Evolutionary conservation across 2,113 vertebrate species (phyloP).

Genomic region (Microtus pennsylvanicus): DNA sequence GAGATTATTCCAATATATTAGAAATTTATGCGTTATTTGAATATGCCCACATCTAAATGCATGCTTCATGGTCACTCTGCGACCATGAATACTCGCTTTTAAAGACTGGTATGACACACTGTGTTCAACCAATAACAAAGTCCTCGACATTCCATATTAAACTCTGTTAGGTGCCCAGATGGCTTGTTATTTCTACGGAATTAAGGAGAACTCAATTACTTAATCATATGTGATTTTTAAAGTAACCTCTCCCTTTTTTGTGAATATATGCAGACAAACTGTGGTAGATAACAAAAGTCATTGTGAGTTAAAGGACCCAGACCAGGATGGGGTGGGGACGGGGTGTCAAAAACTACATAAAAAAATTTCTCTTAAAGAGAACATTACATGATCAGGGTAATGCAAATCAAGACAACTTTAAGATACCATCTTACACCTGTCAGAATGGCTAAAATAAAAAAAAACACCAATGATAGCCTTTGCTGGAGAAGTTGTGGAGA

Average conservation of each 20-base stretch:
- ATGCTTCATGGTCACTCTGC: not conserved
- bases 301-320: not conserved
- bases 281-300: not conserved
- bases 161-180: not conserved
- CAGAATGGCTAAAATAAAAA: too few relatives aligned
- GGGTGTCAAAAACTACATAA: not conserved
- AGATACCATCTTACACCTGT: too few relatives aligned
- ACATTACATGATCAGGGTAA: not conserved
- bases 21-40: not conserved
- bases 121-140: not conserved
- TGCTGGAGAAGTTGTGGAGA: too few relatives aligned
- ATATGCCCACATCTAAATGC: not conserved
- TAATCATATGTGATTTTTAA: not conserved
- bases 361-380: not conserved
- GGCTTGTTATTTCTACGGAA: constrained; percentile 27
- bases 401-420: too few relatives aligned
- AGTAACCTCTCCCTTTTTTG: not conserved
- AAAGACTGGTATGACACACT: not conserved
- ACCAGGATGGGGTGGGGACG: not conserved
- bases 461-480: too few relatives aligned
- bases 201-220: not conserved
- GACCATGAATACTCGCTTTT: not conserved
- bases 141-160: not conserved
- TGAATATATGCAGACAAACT: not conserved
- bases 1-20: not conserved